Conservation (phyloP, 2,888 invertebrate species). For the Cataglyphis altisquamis region DNA sequence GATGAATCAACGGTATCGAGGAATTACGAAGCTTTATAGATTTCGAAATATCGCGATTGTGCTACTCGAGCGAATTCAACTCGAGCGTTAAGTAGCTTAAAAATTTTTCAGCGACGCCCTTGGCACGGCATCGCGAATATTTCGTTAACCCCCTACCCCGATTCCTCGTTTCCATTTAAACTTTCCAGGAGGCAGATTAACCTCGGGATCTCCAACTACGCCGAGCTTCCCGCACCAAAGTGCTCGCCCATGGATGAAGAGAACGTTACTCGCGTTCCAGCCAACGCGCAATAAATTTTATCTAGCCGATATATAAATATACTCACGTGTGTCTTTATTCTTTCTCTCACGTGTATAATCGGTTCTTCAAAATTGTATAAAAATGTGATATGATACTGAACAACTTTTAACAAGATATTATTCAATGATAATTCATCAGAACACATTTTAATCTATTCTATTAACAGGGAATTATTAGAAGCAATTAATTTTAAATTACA, state of each 20-base stretch:
- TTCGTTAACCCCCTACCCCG: slow-evolving; percentile 72
- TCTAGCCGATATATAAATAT: slow-evolving; percentile 44
- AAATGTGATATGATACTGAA: neutral
- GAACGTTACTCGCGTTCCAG: slow-evolving; percentile 62
- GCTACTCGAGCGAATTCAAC: slow-evolving; percentile 70
- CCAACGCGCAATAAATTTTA: slow-evolving; percentile 46
- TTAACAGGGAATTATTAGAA: neutral
- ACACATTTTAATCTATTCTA: neutral
- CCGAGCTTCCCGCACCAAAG: slow-evolving; percentile 49
- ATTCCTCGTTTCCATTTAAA: slow-evolving; percentile 79
- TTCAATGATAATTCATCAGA: neutral
- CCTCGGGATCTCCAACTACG: slow-evolving; percentile 67
- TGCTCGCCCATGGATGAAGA: slow-evolving; percentile 53
- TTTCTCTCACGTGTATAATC: neutral
- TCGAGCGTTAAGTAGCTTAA: slow-evolving; percentile 79
- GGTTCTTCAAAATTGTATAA: neutral
- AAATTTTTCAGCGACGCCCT: slow-evolving; percentile 72
- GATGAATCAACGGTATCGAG: neutral
- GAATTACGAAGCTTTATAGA: slow-evolving; percentile 58
- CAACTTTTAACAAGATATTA: neutral
- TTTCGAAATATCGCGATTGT: slow-evolving; percentile 68
- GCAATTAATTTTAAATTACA: neutral
- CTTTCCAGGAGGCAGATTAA: slow-evolving; percentile 80
- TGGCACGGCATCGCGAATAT: slow-evolving; percentile 66
- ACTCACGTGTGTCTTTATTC: slow-evolving; percentile 4